phyloP scores from a whole-genome alignment of 2,888 invertebrate species.

The Eristalis arbustorum region DNA sequence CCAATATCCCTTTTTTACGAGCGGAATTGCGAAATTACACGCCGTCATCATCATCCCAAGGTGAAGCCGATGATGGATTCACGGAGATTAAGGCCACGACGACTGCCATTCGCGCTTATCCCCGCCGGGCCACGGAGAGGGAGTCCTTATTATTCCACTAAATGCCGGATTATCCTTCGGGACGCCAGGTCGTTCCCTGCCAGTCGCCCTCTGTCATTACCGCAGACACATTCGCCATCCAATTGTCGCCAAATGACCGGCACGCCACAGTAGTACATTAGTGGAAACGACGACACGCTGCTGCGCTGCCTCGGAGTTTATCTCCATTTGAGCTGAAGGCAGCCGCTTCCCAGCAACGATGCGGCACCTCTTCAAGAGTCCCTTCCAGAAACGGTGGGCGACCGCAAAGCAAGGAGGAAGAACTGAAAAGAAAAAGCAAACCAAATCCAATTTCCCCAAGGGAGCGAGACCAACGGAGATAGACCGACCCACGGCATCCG shows the following conservation, averaged over 20 bases:
- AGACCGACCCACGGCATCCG: constrained; percentile 1
- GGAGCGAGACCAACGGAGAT: not conserved
- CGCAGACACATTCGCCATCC: constrained; percentile 22
- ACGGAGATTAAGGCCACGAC: not conserved
- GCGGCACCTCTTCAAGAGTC: constrained; percentile 6
- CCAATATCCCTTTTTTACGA: constrained; percentile 45
- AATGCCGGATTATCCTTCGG: constrained; percentile 41
- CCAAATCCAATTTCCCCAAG: constrained; percentile 37
- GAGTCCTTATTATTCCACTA: constrained; percentile 44
- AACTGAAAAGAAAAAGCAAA: not conserved
- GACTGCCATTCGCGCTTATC: not conserved
- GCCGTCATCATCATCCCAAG: constrained; percentile 47
- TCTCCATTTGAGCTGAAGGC: constrained; percentile 6
- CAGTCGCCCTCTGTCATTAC: not conserved
- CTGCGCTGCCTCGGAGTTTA: constrained; percentile 9
- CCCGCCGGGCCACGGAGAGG: not conserved
- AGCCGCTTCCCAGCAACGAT: not conserved
- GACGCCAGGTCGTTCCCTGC: not conserved
- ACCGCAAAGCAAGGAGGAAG: not conserved
- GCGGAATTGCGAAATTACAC: constrained; percentile 26
- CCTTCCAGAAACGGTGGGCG: not conserved
- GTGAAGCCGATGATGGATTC: constrained; percentile 49
- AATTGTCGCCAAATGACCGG: constrained; percentile 40
- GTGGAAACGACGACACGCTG: constrained; percentile 31
- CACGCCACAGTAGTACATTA: constrained; percentile 18